Evolutionary conservation across 2,888 invertebrate genomes (phyloP).

Genomic region (Frankliniella fusca): DNA sequence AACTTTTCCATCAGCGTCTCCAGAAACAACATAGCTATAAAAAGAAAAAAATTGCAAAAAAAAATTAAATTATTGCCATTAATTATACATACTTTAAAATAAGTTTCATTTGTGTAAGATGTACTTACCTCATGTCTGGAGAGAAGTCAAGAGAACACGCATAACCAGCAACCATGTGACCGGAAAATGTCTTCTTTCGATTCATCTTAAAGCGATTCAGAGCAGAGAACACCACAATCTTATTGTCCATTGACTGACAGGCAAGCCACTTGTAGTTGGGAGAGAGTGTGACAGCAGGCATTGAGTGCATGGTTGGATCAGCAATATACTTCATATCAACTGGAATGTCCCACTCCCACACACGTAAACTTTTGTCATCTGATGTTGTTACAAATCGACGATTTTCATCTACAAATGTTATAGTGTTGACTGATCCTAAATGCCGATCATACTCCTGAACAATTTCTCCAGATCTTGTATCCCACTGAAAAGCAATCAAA

Average conservation of each 20-base stretch:
- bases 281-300: constrained; percentile 91
- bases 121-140: constrained; percentile 87
- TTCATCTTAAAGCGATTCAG: constrained; percentile 97
- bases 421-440: constrained; percentile 96
- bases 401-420: constrained; percentile 99
- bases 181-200: constrained; percentile 93
- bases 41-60: constrained; percentile 42
- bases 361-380: constrained; percentile 96
- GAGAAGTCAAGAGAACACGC: constrained; percentile 96
- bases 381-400: constrained; percentile 96
- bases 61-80: constrained; percentile 33
- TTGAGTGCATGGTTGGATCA: constrained; percentile 98
- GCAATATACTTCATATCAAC: constrained; percentile 99
- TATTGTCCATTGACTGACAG: constrained; percentile 99
- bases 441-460: constrained; percentile 98
- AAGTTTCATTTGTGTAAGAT: constrained; percentile 28
- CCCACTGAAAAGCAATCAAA: constrained; percentile 69
- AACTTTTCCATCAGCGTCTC: constrained; percentile 98
- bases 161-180: constrained; percentile 99
- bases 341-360: constrained; percentile 99
- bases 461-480: constrained; percentile 87
- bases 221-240: constrained; percentile 95
- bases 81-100: constrained; percentile 15
- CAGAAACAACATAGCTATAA: constrained; percentile 89
- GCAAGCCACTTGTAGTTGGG: constrained; percentile 99